Conservation (phyloP, 30 jellyfish, hydroid and myxozoan genomes). For the Nemopilema nomurai region DNA sequence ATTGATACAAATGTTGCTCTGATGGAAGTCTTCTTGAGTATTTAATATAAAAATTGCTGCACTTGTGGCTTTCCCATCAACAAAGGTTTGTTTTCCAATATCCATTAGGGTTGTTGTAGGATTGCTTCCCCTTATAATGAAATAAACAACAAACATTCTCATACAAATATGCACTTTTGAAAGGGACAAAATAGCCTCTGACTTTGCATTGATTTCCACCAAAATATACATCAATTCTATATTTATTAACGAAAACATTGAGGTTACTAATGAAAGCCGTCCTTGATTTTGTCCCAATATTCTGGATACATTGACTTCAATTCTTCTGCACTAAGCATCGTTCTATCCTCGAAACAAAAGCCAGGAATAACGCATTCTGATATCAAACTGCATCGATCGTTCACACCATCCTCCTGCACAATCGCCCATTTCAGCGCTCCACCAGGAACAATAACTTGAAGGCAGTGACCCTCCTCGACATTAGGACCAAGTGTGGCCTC, state of each 20-base stretch:
- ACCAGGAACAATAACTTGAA: constrained; percentile 44
- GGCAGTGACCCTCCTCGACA: constrained; percentile 21
- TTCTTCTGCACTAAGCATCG: constrained; percentile 28
- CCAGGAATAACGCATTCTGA: constrained; percentile 53
- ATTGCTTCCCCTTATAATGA: no score
- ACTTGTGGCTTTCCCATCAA: no score
- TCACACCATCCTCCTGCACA: constrained; percentile 39
- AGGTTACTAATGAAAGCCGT: constrained; percentile 8
- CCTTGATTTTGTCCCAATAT: constrained; percentile 43
- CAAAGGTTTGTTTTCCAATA: no score
- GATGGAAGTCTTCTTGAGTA: no score
- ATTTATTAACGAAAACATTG: no score
- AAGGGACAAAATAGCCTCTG: no score
- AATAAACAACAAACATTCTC: no score
- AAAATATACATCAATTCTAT: background rate
- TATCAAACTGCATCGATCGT: constrained; percentile 26
- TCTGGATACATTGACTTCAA: constrained; percentile 33
- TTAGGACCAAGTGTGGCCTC: constrained; percentile 30
- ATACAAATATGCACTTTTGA: no score
- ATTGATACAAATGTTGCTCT: no score
- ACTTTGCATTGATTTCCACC: no score
- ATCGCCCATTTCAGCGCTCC: constrained; percentile 46
- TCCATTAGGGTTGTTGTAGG: no score
- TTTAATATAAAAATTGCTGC: no score
- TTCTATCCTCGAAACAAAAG: constrained; percentile 31